These are phyloP conservation scores for Latrodectus elegans DNA, from an alignment of 2,888 invertebrate genomes.

Conservation along the genomic window DNA sequence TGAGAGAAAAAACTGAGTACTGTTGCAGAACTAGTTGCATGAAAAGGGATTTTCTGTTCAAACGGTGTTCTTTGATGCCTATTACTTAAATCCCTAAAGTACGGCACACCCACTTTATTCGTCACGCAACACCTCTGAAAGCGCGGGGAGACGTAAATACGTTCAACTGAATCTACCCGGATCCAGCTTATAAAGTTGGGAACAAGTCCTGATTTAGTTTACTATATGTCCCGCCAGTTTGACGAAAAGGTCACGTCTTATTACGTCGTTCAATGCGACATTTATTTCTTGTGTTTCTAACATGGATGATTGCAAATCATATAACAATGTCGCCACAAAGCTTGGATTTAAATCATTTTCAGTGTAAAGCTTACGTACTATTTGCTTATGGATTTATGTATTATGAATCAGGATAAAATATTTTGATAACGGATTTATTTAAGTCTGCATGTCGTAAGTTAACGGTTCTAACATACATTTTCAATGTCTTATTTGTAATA, in stretches of 20 bases:
- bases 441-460: too few relatives aligned
- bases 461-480: too few relatives aligned
- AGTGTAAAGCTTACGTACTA: too few relatives aligned
- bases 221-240: background rate
- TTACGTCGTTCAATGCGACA: background rate
- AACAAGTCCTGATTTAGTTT: slow-evolving; percentile 1
- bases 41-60: slow-evolving; percentile 32
- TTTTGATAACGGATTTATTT: too few relatives aligned
- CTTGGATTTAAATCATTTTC: too few relatives aligned
- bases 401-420: too few relatives aligned
- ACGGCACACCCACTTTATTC: slow-evolving; percentile 39
- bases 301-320: background rate
- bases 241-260: background rate
- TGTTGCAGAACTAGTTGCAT: slow-evolving; percentile 60
- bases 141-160: background rate
- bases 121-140: slow-evolving; percentile 25
- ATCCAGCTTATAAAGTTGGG: background rate
- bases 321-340: background rate
- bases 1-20: slow-evolving; percentile 18
- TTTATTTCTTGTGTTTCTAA: background rate
- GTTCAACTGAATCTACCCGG: background rate
- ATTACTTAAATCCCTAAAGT: slow-evolving; percentile 26
- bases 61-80: slow-evolving; percentile 16
- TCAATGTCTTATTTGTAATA: too few relatives aligned
- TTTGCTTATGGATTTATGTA: too few relatives aligned